phyloP scores from a whole-genome alignment of 1,140 invertebrate genomes.

The Eueides isabella region DNA sequence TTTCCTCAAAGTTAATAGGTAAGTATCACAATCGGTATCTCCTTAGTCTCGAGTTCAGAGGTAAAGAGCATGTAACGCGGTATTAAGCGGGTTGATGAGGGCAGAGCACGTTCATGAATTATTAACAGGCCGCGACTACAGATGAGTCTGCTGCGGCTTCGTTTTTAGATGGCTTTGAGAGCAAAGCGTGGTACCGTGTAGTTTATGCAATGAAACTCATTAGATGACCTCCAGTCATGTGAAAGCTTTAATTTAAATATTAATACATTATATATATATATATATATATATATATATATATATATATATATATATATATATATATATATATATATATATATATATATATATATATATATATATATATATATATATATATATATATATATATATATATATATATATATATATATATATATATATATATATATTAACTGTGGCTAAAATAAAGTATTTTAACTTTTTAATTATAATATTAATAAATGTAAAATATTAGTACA shows the following conservation, averaged over 20 bases:
- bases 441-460: too few species aligned
- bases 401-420: too few species aligned
- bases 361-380: too few species aligned
- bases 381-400: too few species aligned
- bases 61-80: conserved; percentile 32
- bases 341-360: too few species aligned
- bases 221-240: neutral
- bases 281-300: too few species aligned
- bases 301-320: too few species aligned
- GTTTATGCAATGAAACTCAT: conserved; percentile 14
- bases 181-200: conserved; percentile 20
- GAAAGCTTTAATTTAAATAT: conserved; percentile 10
- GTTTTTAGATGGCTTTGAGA: conserved; percentile 31
- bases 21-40: conserved; percentile 22
- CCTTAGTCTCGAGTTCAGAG: conserved; percentile 14
- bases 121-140: conserved; percentile 31
- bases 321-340: too few species aligned
- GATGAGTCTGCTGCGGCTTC: conserved; percentile 28
- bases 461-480: neutral
- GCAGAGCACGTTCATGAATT: conserved; percentile 31
- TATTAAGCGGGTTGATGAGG: conserved; percentile 32
- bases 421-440: too few species aligned
- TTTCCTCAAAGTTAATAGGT: neutral
- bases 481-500: too few species aligned
- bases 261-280: neutral